Evolutionary conservation across 2,797 vertebrate genomes (phyloP), one percentile per base, ranked within the genome.

Genomic region (Margarornis squamiger): DNA sequence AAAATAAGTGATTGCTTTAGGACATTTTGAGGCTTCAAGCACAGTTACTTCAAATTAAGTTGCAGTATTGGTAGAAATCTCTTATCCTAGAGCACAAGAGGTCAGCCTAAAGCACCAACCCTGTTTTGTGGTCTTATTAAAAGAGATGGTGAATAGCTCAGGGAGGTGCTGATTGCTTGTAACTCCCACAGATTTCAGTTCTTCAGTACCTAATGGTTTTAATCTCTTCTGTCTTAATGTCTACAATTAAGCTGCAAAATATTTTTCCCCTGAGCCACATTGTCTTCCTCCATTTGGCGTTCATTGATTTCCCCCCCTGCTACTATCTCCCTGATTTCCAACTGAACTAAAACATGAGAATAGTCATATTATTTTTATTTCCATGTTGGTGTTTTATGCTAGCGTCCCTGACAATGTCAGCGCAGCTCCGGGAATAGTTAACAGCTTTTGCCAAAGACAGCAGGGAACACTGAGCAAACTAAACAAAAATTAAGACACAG

Each of bases 351-450:
- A 91, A 87, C 12, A 70, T 43, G 58, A 23, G 32, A 32, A 86
- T 46, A 90, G 76, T 85, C 38, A 38, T 63, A 43, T 81, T 95
- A 67, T 88, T 96, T 95, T 92, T 95, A 88, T 90, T 90, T 93
- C 89, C 63, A 76, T 78, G 58, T 74, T 88, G 68, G 48, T 72
- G 41, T 52, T 85, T 72, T 81, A 46, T 75, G 36, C 39, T 71
- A 18, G 30, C 14, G 26, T 59, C 90, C 78, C 7, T 83, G 92
- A 57, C 41, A 86, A 83, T 82, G 58, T 95, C 81, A 75, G 32
- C 6, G 9, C 32, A 86, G 67, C 34, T 72, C 68, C 88, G 76
- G 65, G 76, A 95, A 62, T 32, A 70, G 38, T 70, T 66, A 76
- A 48, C 34, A 93, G 61, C 43, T 94, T 92, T 90, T 93, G 23